Evolutionary conservation across 2,888 invertebrate genomes (phyloP), one percentile per base, ranked within the genome.

Genomic region (Byasa hedistus): DNA sequence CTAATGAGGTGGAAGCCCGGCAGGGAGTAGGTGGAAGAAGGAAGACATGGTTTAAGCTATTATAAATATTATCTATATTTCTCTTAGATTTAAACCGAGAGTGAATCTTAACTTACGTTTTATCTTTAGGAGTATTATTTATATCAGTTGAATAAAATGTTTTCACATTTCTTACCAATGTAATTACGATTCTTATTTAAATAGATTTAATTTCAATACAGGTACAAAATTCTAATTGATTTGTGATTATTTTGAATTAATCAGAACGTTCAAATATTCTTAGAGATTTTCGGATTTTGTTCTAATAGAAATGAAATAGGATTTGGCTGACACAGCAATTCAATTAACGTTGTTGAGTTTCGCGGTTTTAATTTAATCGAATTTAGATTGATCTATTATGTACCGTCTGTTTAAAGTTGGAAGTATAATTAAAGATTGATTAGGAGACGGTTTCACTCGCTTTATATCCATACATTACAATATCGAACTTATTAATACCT

Each of bases 351-450:
- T 24, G 23, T 59, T 44, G 27, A 64, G 32, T 64, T 52, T 51
- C 36, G 64, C 54, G 59, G 64, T 64, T 59, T 55, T 44, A 21
- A 64, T 55, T 64, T 27, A 32, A 64, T 58, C 36, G 58, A 64
- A 52, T 58, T 58, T 58, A 58, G 39, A 27, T 22, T 55, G 54
- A 59, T 57, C 24, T 48, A 63, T 64, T 44, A 64, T 59, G 39
- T 27, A 64, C 44, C 15, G 36, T 24, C 44, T 59, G 48, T 58
- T 58, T 21, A 22, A 58, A 36, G 23, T 36, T 52, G 48, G 15
- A 15, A 32, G n/a, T 57, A 19, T n/a, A 22, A 63, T 48, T 51
- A 32, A 32, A 54, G 19, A 39, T 55, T 55, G 24, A 55, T 55
- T 58, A 21, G 32, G 22, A 21, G 21, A 21, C 8, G 21, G n/a